Conservation (phyloP, 2,113 vertebrate genomes). For the Phyllostomus discolor region DNA sequence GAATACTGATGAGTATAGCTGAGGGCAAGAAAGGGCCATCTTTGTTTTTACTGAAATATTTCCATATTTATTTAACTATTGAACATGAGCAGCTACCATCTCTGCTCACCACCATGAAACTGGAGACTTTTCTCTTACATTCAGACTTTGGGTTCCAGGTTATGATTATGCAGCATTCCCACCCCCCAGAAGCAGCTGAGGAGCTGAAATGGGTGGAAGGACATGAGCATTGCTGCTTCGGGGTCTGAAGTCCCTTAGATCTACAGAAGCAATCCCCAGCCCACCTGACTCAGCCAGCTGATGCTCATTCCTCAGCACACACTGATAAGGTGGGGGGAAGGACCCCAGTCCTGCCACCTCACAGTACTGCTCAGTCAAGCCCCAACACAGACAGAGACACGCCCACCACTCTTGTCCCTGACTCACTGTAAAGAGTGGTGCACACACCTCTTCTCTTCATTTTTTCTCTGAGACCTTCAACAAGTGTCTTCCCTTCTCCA, state of each 20-base stretch:
- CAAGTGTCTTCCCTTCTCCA: accelerated
- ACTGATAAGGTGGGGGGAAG: accelerated
- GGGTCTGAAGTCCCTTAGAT: too few relatives aligned
- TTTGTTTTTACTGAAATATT: not conserved
- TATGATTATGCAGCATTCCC: not conserved
- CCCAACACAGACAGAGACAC: too few relatives aligned
- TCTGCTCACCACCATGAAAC: not conserved
- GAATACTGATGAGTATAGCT: not conserved
- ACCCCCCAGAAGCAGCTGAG: not conserved
- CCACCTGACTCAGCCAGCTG: not conserved
- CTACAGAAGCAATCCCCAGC: too few relatives aligned
- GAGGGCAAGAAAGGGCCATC: too few relatives aligned
- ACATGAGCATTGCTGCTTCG: not conserved
- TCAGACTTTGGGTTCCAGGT: not conserved
- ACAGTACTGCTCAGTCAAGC: not conserved
- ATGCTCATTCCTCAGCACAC: not conserved
- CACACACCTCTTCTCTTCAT: accelerated
- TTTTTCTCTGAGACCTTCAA: not conserved
- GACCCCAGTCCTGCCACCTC: not conserved
- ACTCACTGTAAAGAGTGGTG: accelerated
- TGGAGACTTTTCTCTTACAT: not conserved
- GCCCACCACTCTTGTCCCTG: accelerated
- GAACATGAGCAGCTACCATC: not conserved
- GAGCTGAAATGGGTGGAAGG: not conserved
- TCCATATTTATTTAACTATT: not conserved